These are phyloP conservation scores for Homalodisca vitripennis DNA, from an alignment of 1,140 invertebrate species.

Conservation along the genomic window DNA sequence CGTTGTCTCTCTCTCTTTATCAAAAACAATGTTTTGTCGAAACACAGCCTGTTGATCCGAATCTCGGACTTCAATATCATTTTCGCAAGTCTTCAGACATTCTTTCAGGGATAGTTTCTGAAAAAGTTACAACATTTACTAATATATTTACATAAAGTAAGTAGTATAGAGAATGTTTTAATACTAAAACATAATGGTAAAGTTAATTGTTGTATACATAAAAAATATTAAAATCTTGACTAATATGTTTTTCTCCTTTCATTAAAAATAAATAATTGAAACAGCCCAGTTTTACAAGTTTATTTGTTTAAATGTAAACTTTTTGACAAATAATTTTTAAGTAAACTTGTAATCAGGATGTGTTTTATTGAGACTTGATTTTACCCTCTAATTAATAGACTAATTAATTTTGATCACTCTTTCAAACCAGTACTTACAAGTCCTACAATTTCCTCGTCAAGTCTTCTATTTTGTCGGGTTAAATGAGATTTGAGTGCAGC, in stretches of 20 bases:
- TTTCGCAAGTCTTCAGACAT: constrained; percentile 28
- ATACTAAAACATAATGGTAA: too few species aligned
- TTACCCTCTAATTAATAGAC: too few species aligned
- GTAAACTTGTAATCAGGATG: too few species aligned
- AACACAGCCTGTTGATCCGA: constrained; percentile 51
- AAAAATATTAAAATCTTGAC: not conserved
- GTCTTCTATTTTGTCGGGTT: constrained; percentile 52
- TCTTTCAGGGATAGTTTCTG: constrained; percentile 30
- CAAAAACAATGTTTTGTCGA: constrained; percentile 53
- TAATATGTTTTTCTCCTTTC: not conserved
- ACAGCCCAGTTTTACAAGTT: not conserved
- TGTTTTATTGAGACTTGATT: too few species aligned
- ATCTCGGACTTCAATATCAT: constrained; percentile 48
- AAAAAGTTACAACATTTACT: constrained; percentile 29
- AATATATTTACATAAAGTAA: not conserved
- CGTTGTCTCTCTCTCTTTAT: constrained; percentile 51
- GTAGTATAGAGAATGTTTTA: not conserved
- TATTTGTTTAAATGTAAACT: too few species aligned
- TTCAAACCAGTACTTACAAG: constrained; percentile 45
- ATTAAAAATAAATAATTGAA: not conserved
- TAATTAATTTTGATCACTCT: too few species aligned
- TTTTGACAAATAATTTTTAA: too few species aligned
- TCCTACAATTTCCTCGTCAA: constrained; percentile 58
- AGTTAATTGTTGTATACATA: not conserved
- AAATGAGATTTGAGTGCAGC: constrained; percentile 58